Evolutionary conservation across 2,113 vertebrate species (phyloP).

Genomic region (Actinemys pallida): DNA sequence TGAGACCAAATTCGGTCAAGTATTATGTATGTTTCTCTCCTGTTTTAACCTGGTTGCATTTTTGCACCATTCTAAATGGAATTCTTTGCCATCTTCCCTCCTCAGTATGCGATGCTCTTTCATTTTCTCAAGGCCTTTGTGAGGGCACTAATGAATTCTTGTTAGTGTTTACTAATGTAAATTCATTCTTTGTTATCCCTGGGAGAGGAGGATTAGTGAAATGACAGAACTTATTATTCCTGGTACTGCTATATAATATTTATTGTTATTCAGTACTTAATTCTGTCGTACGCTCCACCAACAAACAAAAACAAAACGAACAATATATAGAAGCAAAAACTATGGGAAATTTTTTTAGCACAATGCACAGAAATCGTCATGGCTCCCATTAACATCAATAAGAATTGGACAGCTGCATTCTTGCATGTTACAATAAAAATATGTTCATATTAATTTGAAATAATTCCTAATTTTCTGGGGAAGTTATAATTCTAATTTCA

Average conservation of each 20-base stretch:
- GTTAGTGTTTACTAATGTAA: slow-evolving; percentile 70
- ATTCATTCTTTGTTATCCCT: slow-evolving; percentile 70
- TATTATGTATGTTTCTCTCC: not conserved
- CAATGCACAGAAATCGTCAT: not conserved
- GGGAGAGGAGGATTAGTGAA: slow-evolving; percentile 64
- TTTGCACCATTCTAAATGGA: not conserved
- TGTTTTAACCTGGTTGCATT: not conserved
- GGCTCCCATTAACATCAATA: slow-evolving; percentile 6
- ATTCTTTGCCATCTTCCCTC: not conserved
- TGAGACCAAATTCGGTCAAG: not conserved
- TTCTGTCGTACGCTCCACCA: slow-evolving; percentile 31
- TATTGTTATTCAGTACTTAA: slow-evolving; percentile 58
- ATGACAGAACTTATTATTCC: slow-evolving; percentile 71
- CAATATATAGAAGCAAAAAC: slow-evolving; percentile 19
- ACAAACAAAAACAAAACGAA: not conserved
- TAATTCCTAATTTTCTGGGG: slow-evolving; percentile 38
- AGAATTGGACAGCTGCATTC: not conserved
- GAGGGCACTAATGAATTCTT: slow-evolving; percentile 71
- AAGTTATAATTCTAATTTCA: slow-evolving; percentile 57
- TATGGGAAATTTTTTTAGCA: not conserved
- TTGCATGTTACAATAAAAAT: not conserved
- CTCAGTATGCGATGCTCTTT: not conserved
- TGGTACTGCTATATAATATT: slow-evolving; percentile 41
- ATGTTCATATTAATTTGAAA: not conserved
- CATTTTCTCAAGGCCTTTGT: slow-evolving; percentile 54